These are phyloP conservation scores for Eremobia ochroleuca DNA, from an alignment of 2,888 invertebrate species.

Conservation along the genomic window DNA sequence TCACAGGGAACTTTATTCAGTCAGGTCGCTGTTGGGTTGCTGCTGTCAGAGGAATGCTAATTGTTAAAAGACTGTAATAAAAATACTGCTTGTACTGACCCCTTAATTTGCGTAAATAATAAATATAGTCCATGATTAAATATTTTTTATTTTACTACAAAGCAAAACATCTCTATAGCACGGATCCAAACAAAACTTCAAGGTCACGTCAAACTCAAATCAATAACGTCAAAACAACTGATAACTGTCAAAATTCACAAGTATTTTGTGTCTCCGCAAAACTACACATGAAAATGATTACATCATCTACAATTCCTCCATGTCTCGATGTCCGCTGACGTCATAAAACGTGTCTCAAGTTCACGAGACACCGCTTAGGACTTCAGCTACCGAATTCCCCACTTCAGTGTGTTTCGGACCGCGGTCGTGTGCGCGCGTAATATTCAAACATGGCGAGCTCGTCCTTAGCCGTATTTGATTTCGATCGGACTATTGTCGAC, in stretches of 20 bases:
- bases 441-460: slow-evolving; percentile 74
- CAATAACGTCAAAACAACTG: slow-evolving; percentile 61
- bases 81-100: no score
- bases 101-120: not conserved
- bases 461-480: slow-evolving; percentile 86
- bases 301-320: slow-evolving; percentile 63
- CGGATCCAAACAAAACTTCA: slow-evolving; percentile 46
- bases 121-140: no score
- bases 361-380: slow-evolving; percentile 35
- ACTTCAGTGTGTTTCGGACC: slow-evolving; percentile 69
- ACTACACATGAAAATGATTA: slow-evolving; percentile 65
- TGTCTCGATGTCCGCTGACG: slow-evolving; percentile 55
- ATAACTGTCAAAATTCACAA: slow-evolving; percentile 57
- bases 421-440: slow-evolving; percentile 72
- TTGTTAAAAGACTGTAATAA: not conserved
- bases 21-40: not conserved
- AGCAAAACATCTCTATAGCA: no score
- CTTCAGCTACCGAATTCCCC: slow-evolving; percentile 25
- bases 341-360: slow-evolving; percentile 50
- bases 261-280: slow-evolving; percentile 30
- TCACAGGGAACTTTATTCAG: not conserved
- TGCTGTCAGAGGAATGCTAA: not conserved
- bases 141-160: not conserved
- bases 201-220: slow-evolving; percentile 53
- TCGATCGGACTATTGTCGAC: slow-evolving; percentile 86